Evolutionary conservation across 2,113 vertebrate genomes (phyloP).

Genomic region (Indicator indicator): DNA sequence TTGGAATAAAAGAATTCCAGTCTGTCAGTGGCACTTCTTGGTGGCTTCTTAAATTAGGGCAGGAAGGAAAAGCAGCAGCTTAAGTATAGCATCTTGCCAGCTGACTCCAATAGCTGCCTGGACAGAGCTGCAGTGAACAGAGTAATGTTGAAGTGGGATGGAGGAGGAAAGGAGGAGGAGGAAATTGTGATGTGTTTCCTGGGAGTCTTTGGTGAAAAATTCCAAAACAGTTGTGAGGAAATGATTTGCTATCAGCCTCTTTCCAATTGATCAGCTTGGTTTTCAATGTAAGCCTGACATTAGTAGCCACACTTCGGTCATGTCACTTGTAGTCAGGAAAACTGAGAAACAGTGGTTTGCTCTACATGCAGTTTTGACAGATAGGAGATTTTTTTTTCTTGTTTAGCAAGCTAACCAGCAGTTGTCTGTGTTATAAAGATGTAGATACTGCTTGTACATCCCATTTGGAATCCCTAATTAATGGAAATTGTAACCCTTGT

Average conservation of each 20-base stretch:
- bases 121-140: background rate
- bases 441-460: background rate
- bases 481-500: background rate
- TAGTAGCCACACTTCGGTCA: fast-evolving
- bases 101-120: background rate
- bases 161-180: background rate
- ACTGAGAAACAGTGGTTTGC: background rate
- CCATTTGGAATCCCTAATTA: background rate
- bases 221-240: background rate
- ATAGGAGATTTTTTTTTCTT: background rate
- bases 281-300: background rate
- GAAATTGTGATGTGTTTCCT: background rate
- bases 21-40: background rate
- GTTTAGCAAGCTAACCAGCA: background rate
- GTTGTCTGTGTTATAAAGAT: background rate
- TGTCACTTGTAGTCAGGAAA: background rate
- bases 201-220: background rate
- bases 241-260: background rate
- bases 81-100: background rate
- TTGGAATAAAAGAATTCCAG: background rate
- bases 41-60: background rate
- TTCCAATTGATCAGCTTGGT: background rate
- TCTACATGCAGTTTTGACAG: background rate
- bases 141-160: background rate
- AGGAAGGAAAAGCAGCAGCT: background rate